A percentile compares a stretch with the other conserved stretches of the same genome.
Conservation (phyloP, 2,888 invertebrate species). For the Allolobophora icterica region DNA sequence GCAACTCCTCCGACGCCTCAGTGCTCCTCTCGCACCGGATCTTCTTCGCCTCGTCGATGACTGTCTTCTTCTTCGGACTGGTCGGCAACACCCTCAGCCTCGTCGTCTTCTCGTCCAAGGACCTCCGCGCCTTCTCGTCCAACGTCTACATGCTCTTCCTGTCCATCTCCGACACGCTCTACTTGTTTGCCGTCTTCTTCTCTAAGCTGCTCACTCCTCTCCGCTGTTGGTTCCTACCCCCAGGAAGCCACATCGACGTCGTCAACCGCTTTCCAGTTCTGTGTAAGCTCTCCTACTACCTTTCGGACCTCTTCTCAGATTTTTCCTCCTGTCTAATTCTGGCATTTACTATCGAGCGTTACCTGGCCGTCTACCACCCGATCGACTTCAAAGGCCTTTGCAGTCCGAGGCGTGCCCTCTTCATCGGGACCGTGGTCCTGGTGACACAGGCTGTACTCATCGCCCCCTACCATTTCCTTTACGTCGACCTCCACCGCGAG, state of each 20-base stretch:
- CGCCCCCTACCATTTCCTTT: slow-evolving; percentile 48
- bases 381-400: slow-evolving; percentile 48
- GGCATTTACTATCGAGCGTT: slow-evolving; percentile 49
- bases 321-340: slow-evolving; percentile 49
- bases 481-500: slow-evolving; percentile 38
- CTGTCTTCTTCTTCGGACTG: slow-evolving; percentile 44
- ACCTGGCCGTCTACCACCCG: slow-evolving; percentile 48
- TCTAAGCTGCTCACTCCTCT: slow-evolving; percentile 45
- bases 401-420: slow-evolving; percentile 44
- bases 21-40: slow-evolving; percentile 25
- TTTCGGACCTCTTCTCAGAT: slow-evolving; percentile 47
- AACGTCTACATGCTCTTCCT: slow-evolving; percentile 49
- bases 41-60: slow-evolving; percentile 28
- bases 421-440: slow-evolving; percentile 41
- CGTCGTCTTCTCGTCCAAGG: slow-evolving; percentile 47
- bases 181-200: slow-evolving; percentile 46
- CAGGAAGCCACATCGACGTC: slow-evolving; percentile 36
- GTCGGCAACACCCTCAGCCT: slow-evolving; percentile 47
- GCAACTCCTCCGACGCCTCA: not conserved
- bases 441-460: slow-evolving; percentile 38
- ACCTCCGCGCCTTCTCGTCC: slow-evolving; percentile 48
- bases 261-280: slow-evolving; percentile 39
- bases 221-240: slow-evolving; percentile 45
- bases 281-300: slow-evolving; percentile 47
- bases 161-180: slow-evolving; percentile 49